Evolutionary conservation across 2,888 invertebrate genomes (phyloP).

Genomic region (Resseliella maxima): DNA sequence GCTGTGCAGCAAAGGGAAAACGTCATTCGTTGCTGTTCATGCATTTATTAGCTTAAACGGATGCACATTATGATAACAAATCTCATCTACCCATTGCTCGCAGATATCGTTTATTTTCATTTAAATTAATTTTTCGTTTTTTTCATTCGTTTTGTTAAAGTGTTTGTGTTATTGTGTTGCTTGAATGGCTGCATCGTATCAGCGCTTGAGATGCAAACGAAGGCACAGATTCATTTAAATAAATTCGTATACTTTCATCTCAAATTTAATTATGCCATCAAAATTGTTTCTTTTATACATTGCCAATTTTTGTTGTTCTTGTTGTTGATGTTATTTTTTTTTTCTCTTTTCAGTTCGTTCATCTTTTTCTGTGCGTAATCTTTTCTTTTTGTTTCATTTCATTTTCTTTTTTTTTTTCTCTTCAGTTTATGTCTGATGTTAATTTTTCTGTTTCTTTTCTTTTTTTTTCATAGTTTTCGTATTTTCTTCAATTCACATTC

Average conservation of each 20-base stretch:
- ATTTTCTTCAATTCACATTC: neutral
- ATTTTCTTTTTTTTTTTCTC: neutral
- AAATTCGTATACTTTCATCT: neutral
- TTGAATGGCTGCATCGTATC: neutral
- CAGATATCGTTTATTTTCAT: neutral
- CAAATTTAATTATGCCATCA: slow-evolving; percentile 32
- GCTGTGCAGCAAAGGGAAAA: neutral
- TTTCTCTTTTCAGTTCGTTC: neutral
- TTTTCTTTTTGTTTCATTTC: neutral
- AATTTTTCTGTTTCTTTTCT: neutral
- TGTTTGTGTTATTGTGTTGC: too few species aligned
- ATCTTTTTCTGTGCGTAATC: neutral
- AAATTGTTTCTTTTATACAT: neutral
- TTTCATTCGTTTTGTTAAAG: too few species aligned
- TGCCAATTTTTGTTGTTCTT: neutral
- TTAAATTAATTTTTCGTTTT: neutral
- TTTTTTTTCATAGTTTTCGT: neutral
- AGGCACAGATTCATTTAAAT: neutral
- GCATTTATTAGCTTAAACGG: neutral
- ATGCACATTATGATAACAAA: slow-evolving; percentile 4
- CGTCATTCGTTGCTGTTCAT: neutral
- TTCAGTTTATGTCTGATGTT: neutral
- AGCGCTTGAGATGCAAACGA: neutral
- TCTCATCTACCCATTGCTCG: neutral
- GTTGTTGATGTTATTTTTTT: too few species aligned